Conservation (phyloP, 1,140 invertebrate genomes). For the Diorhabda sublineata region DNA sequence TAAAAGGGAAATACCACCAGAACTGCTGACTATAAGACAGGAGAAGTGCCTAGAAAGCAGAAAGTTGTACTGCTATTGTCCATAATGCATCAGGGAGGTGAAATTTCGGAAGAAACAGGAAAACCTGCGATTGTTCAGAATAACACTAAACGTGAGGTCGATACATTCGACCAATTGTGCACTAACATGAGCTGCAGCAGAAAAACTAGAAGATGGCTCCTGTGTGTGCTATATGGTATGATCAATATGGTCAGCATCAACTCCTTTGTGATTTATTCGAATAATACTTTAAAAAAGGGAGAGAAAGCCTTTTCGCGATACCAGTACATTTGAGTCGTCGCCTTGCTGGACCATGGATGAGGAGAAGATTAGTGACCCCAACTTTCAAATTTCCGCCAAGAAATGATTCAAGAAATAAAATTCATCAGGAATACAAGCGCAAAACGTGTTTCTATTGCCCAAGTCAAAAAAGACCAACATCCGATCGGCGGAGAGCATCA, state of each 20-base stretch:
- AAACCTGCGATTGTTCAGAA: too few relatives aligned
- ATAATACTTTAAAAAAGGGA: background rate
- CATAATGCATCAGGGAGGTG: too few relatives aligned
- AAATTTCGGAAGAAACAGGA: too few relatives aligned
- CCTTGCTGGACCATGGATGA: too few relatives aligned
- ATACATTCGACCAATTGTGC: slow-evolving; percentile 40
- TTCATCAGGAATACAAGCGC: too few relatives aligned
- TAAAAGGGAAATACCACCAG: slow-evolving; percentile 41
- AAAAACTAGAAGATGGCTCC: slow-evolving; percentile 24
- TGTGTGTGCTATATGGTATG: slow-evolving; percentile 25
- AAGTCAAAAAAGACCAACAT: too few relatives aligned
- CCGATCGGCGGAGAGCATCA: too few relatives aligned
- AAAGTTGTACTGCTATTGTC: slow-evolving; percentile 27
- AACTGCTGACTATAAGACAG: slow-evolving; percentile 23
- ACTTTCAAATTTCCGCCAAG: too few relatives aligned
- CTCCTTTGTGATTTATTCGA: slow-evolving; percentile 18
- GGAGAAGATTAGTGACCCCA: too few relatives aligned
- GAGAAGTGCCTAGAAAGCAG: slow-evolving; percentile 28
- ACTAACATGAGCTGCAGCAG: slow-evolving; percentile 35
- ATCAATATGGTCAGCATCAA: slow-evolving; percentile 38
- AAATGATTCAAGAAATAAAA: too few relatives aligned
- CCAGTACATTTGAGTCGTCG: background rate
- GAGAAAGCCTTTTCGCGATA: background rate
- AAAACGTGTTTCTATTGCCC: too few relatives aligned
- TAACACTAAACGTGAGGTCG: too few relatives aligned